These are phyloP conservation scores for Petrocephalus microphthalmus DNA, from an alignment of 2,113 vertebrate genomes.

Conservation along the genomic window DNA sequence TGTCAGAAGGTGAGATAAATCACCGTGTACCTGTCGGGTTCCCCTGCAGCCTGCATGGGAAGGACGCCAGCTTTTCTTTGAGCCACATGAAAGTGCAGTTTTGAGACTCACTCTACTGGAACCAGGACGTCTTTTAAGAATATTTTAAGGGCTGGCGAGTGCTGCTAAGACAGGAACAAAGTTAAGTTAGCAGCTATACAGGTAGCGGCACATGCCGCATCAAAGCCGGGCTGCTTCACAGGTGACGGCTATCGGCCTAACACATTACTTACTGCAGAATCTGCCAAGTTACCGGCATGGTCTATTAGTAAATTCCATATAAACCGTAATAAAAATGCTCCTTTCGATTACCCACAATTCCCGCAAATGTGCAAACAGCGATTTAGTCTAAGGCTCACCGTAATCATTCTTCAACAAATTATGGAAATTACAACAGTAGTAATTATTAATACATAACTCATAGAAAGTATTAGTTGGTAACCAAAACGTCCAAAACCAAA, in stretches of 20 bases:
- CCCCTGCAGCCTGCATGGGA: neutral
- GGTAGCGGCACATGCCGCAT: neutral
- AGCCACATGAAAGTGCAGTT: neutral
- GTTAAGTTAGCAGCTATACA: neutral
- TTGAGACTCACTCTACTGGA: slow-evolving; percentile 6
- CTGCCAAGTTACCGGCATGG: neutral
- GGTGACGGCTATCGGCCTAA: neutral
- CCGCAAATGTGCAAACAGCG: neutral
- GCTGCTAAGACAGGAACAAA: neutral
- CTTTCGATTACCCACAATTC: neutral
- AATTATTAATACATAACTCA: neutral
- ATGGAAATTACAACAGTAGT: neutral
- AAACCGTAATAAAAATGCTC: neutral
- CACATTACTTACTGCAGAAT: neutral
- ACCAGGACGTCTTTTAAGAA: neutral
- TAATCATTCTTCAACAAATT: neutral
- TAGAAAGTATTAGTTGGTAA: neutral
- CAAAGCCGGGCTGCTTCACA: neutral
- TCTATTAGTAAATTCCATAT: neutral
- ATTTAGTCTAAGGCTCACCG: neutral
- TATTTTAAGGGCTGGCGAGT: neutral
- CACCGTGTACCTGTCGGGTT: neutral
- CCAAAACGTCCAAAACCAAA: neutral
- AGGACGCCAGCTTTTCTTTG: neutral
- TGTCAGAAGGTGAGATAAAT: neutral